phyloP scores from a whole-genome alignment of 1,140 invertebrate species.

The Sinonovacula constricta region DNA sequence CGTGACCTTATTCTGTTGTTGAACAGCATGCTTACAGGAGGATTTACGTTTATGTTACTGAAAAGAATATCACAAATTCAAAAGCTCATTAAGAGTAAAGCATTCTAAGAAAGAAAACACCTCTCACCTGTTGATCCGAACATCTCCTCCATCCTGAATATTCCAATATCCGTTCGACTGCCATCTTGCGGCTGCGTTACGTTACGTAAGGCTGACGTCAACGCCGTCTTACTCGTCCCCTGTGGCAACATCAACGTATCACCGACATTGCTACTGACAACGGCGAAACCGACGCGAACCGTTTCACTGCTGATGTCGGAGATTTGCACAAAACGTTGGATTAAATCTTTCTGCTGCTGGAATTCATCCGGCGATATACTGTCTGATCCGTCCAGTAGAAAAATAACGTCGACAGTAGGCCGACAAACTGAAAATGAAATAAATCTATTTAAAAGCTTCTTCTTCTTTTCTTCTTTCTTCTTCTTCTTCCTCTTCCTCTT shows the following conservation, averaged over 20 bases:
- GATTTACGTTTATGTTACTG: too few species aligned
- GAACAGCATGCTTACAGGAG: too few species aligned
- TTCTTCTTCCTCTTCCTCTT: too few species aligned
- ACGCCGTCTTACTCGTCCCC: conserved; percentile 2
- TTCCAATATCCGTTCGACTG: conserved; percentile 53
- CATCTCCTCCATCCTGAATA: conserved; percentile 52
- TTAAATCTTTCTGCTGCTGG: conserved; percentile 33
- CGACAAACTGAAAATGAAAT: conserved; percentile 47
- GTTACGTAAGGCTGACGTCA: conserved; percentile 10
- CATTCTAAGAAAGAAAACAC: too few species aligned
- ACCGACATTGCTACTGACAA: conserved; percentile 50
- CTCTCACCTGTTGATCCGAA: conserved; percentile 45
- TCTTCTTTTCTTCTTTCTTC: too few species aligned
- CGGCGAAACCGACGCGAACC: conserved; percentile 46
- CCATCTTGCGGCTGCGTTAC: conserved; percentile 55
- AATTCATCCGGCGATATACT: conserved; percentile 57
- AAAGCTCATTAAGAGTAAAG: too few species aligned
- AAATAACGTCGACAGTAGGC: conserved; percentile 50
- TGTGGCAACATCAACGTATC: conserved; percentile 38
- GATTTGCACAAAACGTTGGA: conserved; percentile 33
- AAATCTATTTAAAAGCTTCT: too few species aligned
- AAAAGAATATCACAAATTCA: too few species aligned
- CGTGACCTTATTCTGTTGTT: too few species aligned
- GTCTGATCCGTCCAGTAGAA: conserved; percentile 58
- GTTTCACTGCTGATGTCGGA: conserved; percentile 32